Evolutionary conservation across 2,888 invertebrate genomes (phyloP).

Genomic region (Eurytoma californica): DNA sequence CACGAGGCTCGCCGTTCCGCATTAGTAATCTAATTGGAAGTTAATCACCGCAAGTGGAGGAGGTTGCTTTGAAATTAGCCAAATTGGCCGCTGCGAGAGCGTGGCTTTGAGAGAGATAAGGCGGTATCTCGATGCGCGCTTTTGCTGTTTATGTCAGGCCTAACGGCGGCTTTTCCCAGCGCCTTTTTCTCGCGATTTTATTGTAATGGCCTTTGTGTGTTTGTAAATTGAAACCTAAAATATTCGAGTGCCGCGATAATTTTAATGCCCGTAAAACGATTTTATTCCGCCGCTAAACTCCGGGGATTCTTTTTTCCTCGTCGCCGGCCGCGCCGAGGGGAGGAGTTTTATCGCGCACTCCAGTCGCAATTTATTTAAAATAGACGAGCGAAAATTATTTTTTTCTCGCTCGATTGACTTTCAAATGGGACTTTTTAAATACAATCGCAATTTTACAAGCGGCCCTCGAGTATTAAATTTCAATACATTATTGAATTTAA

Average conservation of each 20-base stretch:
- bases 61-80: slow-evolving; percentile 41
- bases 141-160: neutral
- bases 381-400: slow-evolving; percentile 23
- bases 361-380: neutral
- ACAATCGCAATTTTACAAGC: slow-evolving; percentile 20
- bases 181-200: no score
- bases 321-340: no score
- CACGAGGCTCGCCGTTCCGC: neutral
- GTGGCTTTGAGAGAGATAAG: slow-evolving; percentile 18
- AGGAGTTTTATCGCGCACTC: no score
- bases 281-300: slow-evolving; percentile 31
- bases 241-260: slow-evolving; percentile 15
- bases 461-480: slow-evolving; percentile 8
- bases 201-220: no score
- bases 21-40: slow-evolving; percentile 38
- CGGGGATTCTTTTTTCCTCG: neutral
- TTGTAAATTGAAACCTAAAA: neutral
- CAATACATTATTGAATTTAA: slow-evolving; percentile 52
- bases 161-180: no score
- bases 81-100: slow-evolving; percentile 27
- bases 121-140: neutral
- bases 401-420: slow-evolving; percentile 33
- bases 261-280: slow-evolving; percentile 3
- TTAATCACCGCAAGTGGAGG: slow-evolving; percentile 42
- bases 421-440: slow-evolving; percentile 49